Conservation (phyloP, 2,888 invertebrate species). For the Drosophila atripex region DNA sequence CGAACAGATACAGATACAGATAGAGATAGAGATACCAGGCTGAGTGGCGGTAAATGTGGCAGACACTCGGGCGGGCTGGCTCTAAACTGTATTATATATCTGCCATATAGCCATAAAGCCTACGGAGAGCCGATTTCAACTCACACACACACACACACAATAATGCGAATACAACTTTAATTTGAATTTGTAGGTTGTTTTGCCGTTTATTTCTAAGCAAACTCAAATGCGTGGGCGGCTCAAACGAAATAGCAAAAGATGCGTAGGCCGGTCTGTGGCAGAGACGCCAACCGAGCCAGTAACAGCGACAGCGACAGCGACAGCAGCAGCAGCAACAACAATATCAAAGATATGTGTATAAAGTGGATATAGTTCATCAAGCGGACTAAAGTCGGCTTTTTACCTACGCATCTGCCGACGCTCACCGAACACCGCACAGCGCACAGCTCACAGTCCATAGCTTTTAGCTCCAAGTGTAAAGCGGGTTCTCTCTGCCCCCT, state of each 20-base stretch:
- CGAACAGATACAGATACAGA: conserved; percentile 8
- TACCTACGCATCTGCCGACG: conserved; percentile 68
- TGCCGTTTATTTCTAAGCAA: conserved; percentile 74
- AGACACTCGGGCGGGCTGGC: conserved; percentile 50
- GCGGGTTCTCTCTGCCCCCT: conserved; percentile 47
- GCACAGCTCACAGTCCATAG: conserved; percentile 23
- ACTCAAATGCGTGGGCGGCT: conserved; percentile 72
- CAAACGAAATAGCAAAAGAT: conserved; percentile 81
- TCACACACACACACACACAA: conserved; percentile 15
- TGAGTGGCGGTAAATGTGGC: conserved; percentile 42
- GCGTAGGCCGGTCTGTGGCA: conserved; percentile 63
- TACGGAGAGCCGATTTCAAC: conserved; percentile 32
- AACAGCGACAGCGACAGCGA: conserved; percentile 12
- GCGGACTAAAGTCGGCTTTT: conserved; percentile 47
- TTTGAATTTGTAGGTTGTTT: conserved; percentile 65
- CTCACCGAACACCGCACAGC: conserved; percentile 18
- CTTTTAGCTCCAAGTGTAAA: conserved; percentile 52
- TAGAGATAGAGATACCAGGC: conserved; percentile 17
- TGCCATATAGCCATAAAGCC: conserved; percentile 40
- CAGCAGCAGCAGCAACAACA: conserved; percentile 8
- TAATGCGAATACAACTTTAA: conserved; percentile 59
- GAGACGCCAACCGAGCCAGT: conserved; percentile 25
- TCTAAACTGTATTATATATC: conserved; percentile 49
- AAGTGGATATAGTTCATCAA: conserved; percentile 52
- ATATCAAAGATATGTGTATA: conserved; percentile 17